Percentiles rank a stretch among this genome's conserved stretches.
Conservation (phyloP, 2,797 vertebrate species). For the Hephaestus fuliginosus region DNA sequence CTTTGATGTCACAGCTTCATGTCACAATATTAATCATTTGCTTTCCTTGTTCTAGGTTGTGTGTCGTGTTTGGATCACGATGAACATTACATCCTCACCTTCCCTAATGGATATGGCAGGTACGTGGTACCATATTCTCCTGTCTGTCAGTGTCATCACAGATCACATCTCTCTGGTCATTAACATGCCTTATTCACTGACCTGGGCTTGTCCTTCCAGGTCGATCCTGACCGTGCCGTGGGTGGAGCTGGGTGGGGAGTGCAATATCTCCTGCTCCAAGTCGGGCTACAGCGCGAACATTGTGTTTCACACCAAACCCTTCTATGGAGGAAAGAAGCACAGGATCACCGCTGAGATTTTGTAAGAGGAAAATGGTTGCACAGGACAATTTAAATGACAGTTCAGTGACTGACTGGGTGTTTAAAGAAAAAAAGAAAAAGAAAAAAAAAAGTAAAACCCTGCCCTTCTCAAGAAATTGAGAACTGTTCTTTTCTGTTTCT, state of each 20-base stretch:
- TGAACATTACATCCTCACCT: constrained; percentile 98
- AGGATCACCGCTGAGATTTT: constrained; percentile 97
- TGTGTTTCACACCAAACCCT: constrained; percentile 98
- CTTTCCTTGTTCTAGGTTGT: constrained; percentile 87
- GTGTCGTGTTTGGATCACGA: constrained; percentile 97
- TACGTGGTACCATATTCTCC: constrained; percentile 63
- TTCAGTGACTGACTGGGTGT: neutral
- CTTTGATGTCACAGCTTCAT: neutral
- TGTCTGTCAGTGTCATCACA: neutral
- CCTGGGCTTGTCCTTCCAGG: constrained; percentile 81
- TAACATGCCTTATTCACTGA: constrained; percentile 14
- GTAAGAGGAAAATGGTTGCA: constrained; percentile 81
- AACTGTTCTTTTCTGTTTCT: constrained; percentile 12
- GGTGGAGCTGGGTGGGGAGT: constrained; percentile 98
- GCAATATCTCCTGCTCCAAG: constrained; percentile 97
- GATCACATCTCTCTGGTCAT: neutral
- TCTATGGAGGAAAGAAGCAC: constrained; percentile 99
- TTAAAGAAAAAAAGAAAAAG: too few species aligned
- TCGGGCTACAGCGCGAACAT: constrained; percentile 96
- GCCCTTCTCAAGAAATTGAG: neutral
- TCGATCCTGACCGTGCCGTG: constrained; percentile 99
- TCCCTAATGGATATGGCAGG: constrained; percentile 99
- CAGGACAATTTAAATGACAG: neutral
- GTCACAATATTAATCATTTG: neutral
- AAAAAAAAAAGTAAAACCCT: neutral